phyloP scores from a whole-genome alignment of 2,797 vertebrate species.

The Ibycter americanus region DNA sequence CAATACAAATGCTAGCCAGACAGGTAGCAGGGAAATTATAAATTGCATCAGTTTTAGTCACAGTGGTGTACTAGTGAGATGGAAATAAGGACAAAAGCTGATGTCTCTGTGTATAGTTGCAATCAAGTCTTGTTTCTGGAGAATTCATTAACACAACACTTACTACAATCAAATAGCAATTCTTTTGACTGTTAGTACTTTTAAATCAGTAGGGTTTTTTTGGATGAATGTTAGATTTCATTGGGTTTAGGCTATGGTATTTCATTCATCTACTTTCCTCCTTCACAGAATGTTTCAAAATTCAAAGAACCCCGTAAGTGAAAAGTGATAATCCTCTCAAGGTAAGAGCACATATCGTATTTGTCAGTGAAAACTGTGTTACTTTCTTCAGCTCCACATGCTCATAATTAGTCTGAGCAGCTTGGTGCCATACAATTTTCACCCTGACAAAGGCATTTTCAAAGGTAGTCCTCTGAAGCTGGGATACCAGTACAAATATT shows the following conservation, averaged over 20 bases:
- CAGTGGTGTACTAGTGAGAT: not conserved
- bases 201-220: not conserved
- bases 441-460: not conserved
- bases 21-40: not conserved
- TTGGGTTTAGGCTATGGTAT: not conserved
- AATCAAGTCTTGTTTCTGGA: not conserved
- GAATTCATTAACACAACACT: not conserved
- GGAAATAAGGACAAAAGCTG: not conserved
- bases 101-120: fast-evolving
- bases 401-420: not conserved
- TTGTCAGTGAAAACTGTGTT: not conserved
- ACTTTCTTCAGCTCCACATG: not conserved
- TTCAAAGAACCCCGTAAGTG: fast-evolving
- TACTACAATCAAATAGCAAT: not conserved
- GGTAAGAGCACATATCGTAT: not conserved
- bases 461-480: not conserved
- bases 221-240: not conserved
- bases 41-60: not conserved
- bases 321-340: not conserved
- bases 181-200: not conserved
- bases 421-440: not conserved
- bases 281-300: not conserved
- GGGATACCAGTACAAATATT: not conserved
- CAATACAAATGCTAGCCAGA: not conserved
- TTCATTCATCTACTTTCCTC: not conserved